phyloP scores from a whole-genome alignment of 2,113 vertebrate genomes.

The Mobula hypostoma region DNA sequence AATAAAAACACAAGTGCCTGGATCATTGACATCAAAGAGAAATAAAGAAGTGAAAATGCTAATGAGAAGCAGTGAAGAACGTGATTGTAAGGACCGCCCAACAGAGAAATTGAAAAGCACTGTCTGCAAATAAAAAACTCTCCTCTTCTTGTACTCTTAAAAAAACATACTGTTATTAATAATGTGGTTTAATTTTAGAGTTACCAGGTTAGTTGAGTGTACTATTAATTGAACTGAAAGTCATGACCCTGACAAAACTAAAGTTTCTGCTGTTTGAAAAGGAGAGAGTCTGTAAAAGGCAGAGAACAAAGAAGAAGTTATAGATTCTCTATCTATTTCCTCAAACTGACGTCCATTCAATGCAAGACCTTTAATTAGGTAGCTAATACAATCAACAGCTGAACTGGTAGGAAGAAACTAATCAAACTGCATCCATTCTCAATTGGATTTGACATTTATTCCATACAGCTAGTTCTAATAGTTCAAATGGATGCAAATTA shows the following conservation, averaged over 20 bases:
- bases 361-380: background rate
- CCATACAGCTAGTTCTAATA: background rate
- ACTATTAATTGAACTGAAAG: background rate
- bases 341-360: background rate
- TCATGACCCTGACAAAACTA: background rate
- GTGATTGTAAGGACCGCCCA: background rate
- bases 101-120: background rate
- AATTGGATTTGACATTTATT: too few species aligned
- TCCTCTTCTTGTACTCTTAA: background rate
- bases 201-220: background rate
- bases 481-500: background rate
- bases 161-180: background rate
- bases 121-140: background rate
- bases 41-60: background rate
- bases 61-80: background rate
- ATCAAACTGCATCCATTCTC: background rate
- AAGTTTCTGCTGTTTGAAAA: background rate
- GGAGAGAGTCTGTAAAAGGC: background rate
- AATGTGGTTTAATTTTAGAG: background rate
- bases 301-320: background rate
- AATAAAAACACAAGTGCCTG: background rate
- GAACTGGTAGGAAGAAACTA: background rate
- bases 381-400: background rate
- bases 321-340: background rate
- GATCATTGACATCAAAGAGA: background rate